Conservation (phyloP, 2,888 invertebrate species). For the Lasioglossum leucozonium region DNA sequence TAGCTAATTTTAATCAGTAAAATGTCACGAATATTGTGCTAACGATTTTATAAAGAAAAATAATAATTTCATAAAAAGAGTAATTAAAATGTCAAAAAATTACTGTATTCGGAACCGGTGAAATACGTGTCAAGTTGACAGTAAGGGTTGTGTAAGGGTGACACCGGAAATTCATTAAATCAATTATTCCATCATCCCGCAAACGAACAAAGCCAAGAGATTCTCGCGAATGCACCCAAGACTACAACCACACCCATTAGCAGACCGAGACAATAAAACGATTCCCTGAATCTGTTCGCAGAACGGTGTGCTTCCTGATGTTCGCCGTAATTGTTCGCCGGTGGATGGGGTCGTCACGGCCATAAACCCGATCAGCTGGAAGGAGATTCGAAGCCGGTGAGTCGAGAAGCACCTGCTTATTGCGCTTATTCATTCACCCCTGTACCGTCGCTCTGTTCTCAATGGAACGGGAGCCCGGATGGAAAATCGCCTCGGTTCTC, state of each 20-base stretch:
- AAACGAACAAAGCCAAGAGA: background rate
- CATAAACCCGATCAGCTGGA: constrained; percentile 82
- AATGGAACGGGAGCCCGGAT: constrained; percentile 13
- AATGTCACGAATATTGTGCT: background rate
- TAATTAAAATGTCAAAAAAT: background rate
- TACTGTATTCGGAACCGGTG: background rate
- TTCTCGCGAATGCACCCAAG: background rate
- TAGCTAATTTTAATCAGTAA: background rate
- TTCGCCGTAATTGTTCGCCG: constrained; percentile 79
- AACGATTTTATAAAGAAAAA: background rate
- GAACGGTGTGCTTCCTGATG: constrained; percentile 80
- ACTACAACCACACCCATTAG: background rate
- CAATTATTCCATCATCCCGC: background rate
- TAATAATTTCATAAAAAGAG: background rate
- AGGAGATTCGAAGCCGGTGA: constrained; percentile 82
- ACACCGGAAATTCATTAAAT: background rate
- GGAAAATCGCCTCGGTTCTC: background rate
- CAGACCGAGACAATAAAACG: constrained; percentile 42
- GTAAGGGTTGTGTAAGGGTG: background rate
- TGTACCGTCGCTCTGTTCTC: constrained; percentile 28
- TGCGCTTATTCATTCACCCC: constrained; percentile 65
- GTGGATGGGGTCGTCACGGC: constrained; percentile 82
- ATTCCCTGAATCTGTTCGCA: constrained; percentile 67
- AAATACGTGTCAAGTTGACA: background rate
- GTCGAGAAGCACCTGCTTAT: constrained; percentile 71